Base-by-base conservation (phyloP, 2,797 vertebrate genomes). In the Tinamus major region DNA sequence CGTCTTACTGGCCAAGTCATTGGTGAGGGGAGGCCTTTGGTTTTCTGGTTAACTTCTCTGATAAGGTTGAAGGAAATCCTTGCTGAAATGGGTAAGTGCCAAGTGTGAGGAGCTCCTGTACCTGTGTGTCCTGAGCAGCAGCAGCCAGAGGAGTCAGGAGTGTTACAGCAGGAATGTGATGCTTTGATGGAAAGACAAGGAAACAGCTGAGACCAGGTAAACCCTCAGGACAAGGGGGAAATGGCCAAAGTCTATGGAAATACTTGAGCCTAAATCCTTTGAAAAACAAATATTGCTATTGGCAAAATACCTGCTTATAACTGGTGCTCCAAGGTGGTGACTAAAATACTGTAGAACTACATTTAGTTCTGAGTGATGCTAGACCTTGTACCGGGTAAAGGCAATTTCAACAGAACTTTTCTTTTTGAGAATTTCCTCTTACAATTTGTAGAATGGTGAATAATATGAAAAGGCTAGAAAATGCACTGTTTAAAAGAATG, bases 201-300 rank as follows among this genome's bases (percentile, higher is more conserved):
- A 95, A 97, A 94, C 96, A 97, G 96, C 93, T 96, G 96, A 76
- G 94, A 87, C 74, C 79, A 82, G 51, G n/a, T 64, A 94, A 96
- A 72, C 51, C 67, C 16, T 33, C 62, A 74, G 70, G 87, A 84
- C 89, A 46, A 64, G 92, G 84, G 92, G 78, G 81, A 92, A 93
- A 85, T 92, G 58, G 59, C 69, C 51, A n/a, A 21, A 81, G 87
- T 89, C 85, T 91, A 44, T 81, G 33, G 26, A 85, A 90, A 89
- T 91, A 78, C 67, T 90, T 85, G 9, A 46, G 64, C 35, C 42
- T 74, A 83, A 83, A 76, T 77, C 12, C 48, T 69, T 87, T 87
- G 79, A 55, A 95, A 96, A 95, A 96, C 81, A 94, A 95, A 93
- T 79, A 71, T 20, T 85, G 48, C 95, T 89, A 84, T 92, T 95